Base-by-base conservation (phyloP, 2,888 invertebrate genomes). In the Watsonalla binaria region DNA sequence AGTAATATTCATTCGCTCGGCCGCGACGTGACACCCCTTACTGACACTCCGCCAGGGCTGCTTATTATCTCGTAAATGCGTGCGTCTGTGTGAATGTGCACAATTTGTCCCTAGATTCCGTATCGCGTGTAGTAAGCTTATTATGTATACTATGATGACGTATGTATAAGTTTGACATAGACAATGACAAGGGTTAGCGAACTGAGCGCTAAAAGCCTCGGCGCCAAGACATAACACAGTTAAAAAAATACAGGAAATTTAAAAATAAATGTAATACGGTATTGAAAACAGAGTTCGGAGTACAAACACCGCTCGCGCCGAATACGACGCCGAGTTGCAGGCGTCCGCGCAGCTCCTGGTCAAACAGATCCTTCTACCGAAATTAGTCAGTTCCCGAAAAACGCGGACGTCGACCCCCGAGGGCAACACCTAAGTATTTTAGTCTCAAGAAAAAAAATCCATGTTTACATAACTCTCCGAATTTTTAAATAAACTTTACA, bases 331-430 rank as follows among this genome's bases (percentile, higher is more conserved):
- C 42, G 52, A 13, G 66, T 68, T 58, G 59, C 62, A 60, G 63
- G 59, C 70, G 68, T 62, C 72, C 71, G 72, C 57, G 65, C 73
- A 68, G 77, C 75, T 76, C 70, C 75, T 69, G 78, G 67, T 70
- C 64, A 76, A 80, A 77, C 72, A 75, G 71, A 80, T 82, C 81
- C 81, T 80, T 86, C 84, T 78, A 74, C 74, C 71, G 63, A 81
- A 85, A 89, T 90, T 89, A 90, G 86, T 89, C 89, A 90, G 76
- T 84, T 90, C 90, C 89, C 87, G 86, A 89, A 90, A 88, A 86
- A 78, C 71, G 70, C 79, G 88, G 86, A 73, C 86, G 71, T 72
- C 80, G 88, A 90, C 84, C 90, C 82, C 80, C 73, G 74, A 65
- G 72, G 77, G 80, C 82, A 80, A 78, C 78, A 84, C 85, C 89